phyloP scores from a whole-genome alignment of 2,797 vertebrate genomes.

The Paguma larvata region DNA sequence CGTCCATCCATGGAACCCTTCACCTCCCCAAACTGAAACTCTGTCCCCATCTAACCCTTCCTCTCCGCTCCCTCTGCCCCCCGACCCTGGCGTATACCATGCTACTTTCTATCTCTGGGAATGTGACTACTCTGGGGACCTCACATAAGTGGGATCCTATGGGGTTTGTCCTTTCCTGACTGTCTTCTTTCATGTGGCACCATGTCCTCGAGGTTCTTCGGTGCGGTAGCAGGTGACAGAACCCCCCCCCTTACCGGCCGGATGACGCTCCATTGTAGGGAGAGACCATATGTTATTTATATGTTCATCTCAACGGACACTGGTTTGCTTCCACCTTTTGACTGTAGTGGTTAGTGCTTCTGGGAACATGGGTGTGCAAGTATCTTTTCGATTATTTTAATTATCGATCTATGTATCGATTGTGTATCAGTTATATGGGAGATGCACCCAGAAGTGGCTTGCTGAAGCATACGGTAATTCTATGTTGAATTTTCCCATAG shows the following conservation, averaged over 20 bases:
- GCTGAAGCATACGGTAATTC: not conserved
- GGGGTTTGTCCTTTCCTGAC: not conserved
- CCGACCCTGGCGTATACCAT: fast-evolving
- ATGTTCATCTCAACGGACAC: not conserved
- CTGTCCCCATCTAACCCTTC: fast-evolving
- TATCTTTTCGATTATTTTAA: not conserved
- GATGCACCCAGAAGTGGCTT: not conserved
- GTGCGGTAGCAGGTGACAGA: fast-evolving
- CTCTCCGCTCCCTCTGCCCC: no score
- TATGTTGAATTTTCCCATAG: not conserved
- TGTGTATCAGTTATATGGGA: not conserved
- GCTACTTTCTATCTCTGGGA: not conserved
- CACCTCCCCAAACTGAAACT: not conserved
- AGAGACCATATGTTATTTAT: not conserved
- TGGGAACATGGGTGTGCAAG: not conserved
- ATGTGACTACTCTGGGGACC: not conserved
- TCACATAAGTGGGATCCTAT: not conserved
- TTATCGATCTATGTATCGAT: not conserved
- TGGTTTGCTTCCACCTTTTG: not conserved
- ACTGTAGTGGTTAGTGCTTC: not conserved
- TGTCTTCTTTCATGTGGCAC: not conserved
- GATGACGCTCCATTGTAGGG: not conserved
- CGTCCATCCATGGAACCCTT: fast-evolving
- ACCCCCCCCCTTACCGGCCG: not conserved
- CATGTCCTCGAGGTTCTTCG: not conserved